phyloP scores from a whole-genome alignment of 2,888 invertebrate species.

The Ornithoptera alexandrae region DNA sequence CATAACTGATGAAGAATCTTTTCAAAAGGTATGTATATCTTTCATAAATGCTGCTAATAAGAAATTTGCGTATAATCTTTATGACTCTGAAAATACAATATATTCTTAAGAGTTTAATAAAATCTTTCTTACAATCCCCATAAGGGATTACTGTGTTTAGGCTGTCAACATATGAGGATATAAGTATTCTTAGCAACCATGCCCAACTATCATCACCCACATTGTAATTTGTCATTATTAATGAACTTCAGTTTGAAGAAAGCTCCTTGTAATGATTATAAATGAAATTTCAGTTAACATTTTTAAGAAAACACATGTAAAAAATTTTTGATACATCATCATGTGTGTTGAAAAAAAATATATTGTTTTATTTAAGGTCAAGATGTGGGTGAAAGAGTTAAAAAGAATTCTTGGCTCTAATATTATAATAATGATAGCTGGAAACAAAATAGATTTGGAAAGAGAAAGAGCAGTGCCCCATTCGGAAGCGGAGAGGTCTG shows the following conservation, averaged over 20 bases:
- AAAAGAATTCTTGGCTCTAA: constrained; percentile 97
- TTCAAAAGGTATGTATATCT: constrained; percentile 86
- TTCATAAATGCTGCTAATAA: too few relatives aligned
- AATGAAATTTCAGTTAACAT: too few relatives aligned
- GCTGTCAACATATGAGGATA: too few relatives aligned
- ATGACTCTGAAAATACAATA: neutral
- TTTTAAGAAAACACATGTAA: too few relatives aligned
- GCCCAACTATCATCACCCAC: too few relatives aligned
- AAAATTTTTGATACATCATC: neutral
- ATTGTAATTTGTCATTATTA: too few relatives aligned
- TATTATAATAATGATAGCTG: constrained; percentile 94
- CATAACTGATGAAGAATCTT: constrained; percentile 97
- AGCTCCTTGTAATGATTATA: too few relatives aligned
- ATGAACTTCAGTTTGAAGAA: too few relatives aligned
- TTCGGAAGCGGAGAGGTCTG: constrained; percentile 90
- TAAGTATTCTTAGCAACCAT: too few relatives aligned
- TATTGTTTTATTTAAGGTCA: constrained; percentile 83
- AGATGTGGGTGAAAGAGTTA: constrained; percentile 98
- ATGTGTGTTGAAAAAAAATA: neutral
- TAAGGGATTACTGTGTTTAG: too few relatives aligned
- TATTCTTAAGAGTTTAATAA: neutral
- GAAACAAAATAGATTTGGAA: constrained; percentile 98
- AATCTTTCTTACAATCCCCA: too few relatives aligned
- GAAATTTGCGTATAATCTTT: too few relatives aligned
- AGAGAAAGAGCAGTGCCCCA: constrained; percentile 91